Base-by-base conservation (phyloP, 30 jellyfish, hydroid and myxozoan species). In the Nemopilema nomurai region DNA sequence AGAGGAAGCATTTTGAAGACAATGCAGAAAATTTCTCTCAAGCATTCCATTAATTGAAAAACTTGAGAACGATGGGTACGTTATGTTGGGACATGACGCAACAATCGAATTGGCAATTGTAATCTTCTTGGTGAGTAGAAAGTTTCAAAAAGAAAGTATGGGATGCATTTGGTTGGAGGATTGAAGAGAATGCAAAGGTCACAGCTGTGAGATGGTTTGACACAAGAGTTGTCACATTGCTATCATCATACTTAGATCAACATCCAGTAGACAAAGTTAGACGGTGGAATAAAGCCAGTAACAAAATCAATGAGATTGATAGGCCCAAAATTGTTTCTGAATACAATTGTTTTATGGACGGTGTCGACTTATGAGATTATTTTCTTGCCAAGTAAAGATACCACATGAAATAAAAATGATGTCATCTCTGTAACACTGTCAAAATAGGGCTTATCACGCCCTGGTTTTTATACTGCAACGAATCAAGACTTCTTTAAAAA, bases 151-250 rank as follows among this genome's bases (percentile, higher is more conserved):
- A n/a, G n/a, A n/a, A n/a, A n/a, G n/a, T n/a, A n/a, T n/a, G n/a
- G n/a, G n/a, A n/a, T n/a, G n/a, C n/a, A n/a, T n/a, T n/a, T n/a
- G n/a, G n/a, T n/a, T n/a, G n/a, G n/a, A n/a, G n/a, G n/a, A n/a
- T n/a, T n/a, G n/a, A n/a, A n/a, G n/a, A n/a, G n/a, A n/a, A n/a
- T n/a, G n/a, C n/a, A n/a, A n/a, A n/a, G n/a, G n/a, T n/a, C n/a
- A n/a, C n/a, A n/a, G 79, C 51, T 18, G 79, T 69, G 13, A 69
- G 53, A 62, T 69, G 79, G 51, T 69, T 3, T 69, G 79, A 9
- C 53, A 69, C 79, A 69, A 69, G 49, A 69, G 79, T 62, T 21
- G 79, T 69, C 3, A 69, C 79, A 17, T 28, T 69, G 79, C 8
- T 69, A n/a, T 69, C 79, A 69, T 1, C 79, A 69, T 69, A 24